phyloP scores from a whole-genome alignment of 2,797 vertebrate species.

The Erpetoichthys calabaricus region DNA sequence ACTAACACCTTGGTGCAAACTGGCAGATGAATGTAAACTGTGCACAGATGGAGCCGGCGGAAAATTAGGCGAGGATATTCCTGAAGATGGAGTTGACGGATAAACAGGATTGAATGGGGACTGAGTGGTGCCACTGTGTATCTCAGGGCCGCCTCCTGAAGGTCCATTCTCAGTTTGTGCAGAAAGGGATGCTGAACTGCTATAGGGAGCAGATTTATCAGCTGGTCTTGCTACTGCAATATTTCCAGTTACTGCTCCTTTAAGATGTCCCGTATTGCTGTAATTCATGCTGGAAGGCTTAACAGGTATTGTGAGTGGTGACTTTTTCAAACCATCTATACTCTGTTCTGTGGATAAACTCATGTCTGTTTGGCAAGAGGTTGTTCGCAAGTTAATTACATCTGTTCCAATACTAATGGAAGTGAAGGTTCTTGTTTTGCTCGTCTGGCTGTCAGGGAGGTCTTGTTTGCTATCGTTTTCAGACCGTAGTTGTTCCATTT shows the following conservation, averaged over 20 bases:
- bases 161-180: conserved; percentile 68
- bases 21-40: conserved; percentile 41
- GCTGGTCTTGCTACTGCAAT: no score
- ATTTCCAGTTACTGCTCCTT: no score
- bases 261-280: conserved; percentile 4
- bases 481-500: conserved; percentile 77
- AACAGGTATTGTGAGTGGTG: conserved; percentile 59
- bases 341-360: conserved; percentile 35
- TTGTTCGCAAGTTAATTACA: conserved; percentile 44
- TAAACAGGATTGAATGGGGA: conserved; percentile 25
- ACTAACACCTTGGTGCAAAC: conserved; percentile 65
- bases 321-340: conserved; percentile 56
- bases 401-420: conserved; percentile 74
- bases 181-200: conserved; percentile 28
- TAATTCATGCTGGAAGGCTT: conserved; percentile 49
- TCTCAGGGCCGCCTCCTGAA: conserved; percentile 39
- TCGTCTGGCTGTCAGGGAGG: conserved; percentile 33
- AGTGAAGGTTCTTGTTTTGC: conserved; percentile 45
- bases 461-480: conserved; percentile 50
- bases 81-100: conserved; percentile 27
- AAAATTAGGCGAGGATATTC: conserved; percentile 28
- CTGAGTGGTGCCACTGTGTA: conserved; percentile 27
- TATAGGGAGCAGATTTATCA: conserved; percentile 36
- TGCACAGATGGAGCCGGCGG: conserved; percentile 31
- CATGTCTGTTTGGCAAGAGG: conserved; percentile 74